A percentile compares a stretch with the other conserved stretches of the same genome.
Conservation (phyloP, 1,140 invertebrate species). For the Apis laboriosa region DNA sequence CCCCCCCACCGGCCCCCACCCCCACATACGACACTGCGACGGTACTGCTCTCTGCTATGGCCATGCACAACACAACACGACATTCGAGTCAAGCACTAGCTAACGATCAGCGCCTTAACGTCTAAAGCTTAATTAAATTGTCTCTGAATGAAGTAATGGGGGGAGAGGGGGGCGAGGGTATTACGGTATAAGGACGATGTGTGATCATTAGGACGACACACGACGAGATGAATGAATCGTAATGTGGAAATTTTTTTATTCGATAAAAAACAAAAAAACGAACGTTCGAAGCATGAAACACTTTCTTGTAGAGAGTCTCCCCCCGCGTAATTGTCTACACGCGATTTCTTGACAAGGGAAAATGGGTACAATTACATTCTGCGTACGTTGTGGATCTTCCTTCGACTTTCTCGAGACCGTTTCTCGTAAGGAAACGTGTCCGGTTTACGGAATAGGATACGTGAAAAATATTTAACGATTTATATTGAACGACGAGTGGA, state of each 20-base stretch:
- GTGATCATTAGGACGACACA: not conserved
- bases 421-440: not conserved
- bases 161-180: not conserved
- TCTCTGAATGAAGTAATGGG: conserved; percentile 3
- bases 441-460: not conserved
- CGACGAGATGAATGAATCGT: not conserved
- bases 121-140: conserved; percentile 71
- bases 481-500: not conserved
- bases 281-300: not conserved
- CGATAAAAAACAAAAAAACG: not conserved
- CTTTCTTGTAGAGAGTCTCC: conserved; percentile 2
- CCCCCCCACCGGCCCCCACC: conserved; percentile 80
- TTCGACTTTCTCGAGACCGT: conserved; percentile 11
- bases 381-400: conserved; percentile 1
- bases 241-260: conserved; percentile 24
- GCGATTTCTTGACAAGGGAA: conserved; percentile 14
- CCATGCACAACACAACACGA: conserved; percentile 81
- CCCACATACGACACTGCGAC: conserved; percentile 82
- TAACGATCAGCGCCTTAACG: conserved; percentile 73
- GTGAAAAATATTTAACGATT: not conserved
- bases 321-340: not conserved
- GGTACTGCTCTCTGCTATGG: conserved; percentile 82
- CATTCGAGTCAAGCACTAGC: conserved; percentile 77
- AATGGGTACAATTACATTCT: conserved; percentile 8
- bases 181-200: not conserved